Conservation (phyloP, 2,888 invertebrate genomes). For the Epinotia bilunana region DNA sequence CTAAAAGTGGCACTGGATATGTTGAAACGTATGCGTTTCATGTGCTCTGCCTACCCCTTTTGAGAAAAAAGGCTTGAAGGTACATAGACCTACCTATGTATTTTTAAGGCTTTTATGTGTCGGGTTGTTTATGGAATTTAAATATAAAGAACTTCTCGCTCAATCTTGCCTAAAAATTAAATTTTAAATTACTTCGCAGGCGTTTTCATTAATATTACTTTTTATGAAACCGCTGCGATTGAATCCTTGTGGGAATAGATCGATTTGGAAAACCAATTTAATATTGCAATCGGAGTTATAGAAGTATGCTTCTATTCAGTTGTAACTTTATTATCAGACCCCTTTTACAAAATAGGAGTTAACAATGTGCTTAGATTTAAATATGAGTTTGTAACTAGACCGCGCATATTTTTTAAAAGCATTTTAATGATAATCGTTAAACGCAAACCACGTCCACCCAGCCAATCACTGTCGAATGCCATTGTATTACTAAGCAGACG, state of each 20-base stretch:
- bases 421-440: neutral
- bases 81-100: no score
- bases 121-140: slow-evolving; percentile 14
- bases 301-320: neutral
- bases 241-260: slow-evolving; percentile 17
- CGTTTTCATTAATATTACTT: slow-evolving; percentile 35
- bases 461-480: neutral
- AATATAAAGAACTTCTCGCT: slow-evolving; percentile 17
- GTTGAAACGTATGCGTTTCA: no score
- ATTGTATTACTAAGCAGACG: neutral
- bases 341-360: neutral
- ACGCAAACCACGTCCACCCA: neutral
- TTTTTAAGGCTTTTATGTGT: no score
- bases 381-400: no score
- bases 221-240: slow-evolving; percentile 29
- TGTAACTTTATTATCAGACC: neutral
- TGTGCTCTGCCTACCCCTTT: no score
- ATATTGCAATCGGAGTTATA: slow-evolving; percentile 14
- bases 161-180: slow-evolving; percentile 30
- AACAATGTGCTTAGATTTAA: no score
- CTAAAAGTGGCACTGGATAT: no score
- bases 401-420: no score
- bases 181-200: slow-evolving; percentile 36
- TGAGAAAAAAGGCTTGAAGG: no score
- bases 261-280: slow-evolving; percentile 21